Evolutionary conservation across 2,113 vertebrate genomes (phyloP).

Genomic region (Monopterus albus): DNA sequence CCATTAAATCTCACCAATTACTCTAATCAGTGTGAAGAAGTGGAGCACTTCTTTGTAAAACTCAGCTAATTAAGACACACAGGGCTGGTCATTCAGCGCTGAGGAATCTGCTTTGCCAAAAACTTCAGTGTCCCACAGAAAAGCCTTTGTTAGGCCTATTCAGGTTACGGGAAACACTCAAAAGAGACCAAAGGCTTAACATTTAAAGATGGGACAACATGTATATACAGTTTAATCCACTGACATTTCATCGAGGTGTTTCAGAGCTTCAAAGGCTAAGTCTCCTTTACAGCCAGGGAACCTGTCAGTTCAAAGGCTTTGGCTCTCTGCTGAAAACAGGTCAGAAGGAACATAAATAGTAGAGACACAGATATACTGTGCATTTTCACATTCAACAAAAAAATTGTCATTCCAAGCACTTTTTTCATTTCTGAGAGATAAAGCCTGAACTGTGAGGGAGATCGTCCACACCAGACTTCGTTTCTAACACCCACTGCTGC

Average conservation of each 20-base stretch:
- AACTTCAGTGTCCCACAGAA: not conserved
- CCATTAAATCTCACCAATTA: constrained; percentile 82
- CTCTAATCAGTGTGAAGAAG: constrained; percentile 77
- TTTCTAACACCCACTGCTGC: constrained; percentile 28
- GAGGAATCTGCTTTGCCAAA: constrained; percentile 16
- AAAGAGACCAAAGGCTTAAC: constrained; percentile 1
- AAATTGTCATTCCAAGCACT: constrained; percentile 41
- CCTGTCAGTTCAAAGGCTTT: constrained; percentile 71
- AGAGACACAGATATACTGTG: constrained; percentile 37
- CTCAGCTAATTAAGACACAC: constrained; percentile 74
- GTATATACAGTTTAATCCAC: constrained; percentile 25
- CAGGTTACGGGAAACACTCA: constrained; percentile 4
- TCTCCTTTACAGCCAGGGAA: constrained; percentile 60
- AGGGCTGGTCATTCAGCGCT: constrained; percentile 59
- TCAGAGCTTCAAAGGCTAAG: constrained; percentile 45
- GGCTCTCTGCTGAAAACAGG: constrained; percentile 26
- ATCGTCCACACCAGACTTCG: constrained; percentile 14
- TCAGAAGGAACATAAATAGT: constrained; percentile 35
- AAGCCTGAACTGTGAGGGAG: constrained; percentile 12
- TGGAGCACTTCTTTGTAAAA: constrained; percentile 71
- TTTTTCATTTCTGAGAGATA: constrained; percentile 24
- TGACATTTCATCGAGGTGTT: constrained; percentile 11
- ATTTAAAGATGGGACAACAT: constrained; percentile 9
- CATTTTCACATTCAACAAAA: constrained; percentile 59
- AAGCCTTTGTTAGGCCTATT: constrained; percentile 7